Conservation (phyloP, 92 coral and sea anemone genomes). For the Zoanthus sociatus region DNA sequence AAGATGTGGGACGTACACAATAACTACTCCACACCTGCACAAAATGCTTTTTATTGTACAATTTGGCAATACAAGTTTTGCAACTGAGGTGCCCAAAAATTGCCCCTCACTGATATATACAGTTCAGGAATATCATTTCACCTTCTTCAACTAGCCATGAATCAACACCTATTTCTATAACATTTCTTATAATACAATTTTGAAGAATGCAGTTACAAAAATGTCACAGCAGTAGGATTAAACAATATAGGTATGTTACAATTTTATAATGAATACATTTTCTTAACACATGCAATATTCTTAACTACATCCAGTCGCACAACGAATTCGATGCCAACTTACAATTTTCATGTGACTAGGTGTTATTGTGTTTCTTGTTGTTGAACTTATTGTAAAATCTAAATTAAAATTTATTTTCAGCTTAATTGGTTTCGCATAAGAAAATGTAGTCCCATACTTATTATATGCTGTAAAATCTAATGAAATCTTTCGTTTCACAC, state of each 20-base stretch:
- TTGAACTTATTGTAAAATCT: no score
- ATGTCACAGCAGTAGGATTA: neutral
- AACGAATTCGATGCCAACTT: no score
- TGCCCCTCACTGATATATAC: conserved; percentile 3
- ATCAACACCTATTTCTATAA: neutral
- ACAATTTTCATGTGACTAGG: no score
- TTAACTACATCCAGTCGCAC: neutral
- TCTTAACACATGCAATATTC: neutral
- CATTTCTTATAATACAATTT: neutral
- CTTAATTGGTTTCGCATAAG: no score
- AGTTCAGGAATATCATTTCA: neutral
- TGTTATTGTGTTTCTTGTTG: no score
- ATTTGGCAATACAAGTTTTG: neutral
- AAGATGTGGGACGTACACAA: neutral
- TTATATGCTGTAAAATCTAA: no score
- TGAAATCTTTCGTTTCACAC: no score
- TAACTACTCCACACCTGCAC: neutral
- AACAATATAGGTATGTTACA: neutral
- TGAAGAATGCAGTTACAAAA: neutral
- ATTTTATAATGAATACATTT: neutral
- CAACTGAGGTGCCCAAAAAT: neutral
- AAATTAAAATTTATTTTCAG: no score
- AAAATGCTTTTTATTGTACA: conserved; percentile 30
- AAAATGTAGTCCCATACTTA: no score
- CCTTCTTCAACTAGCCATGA: neutral